A percentile compares a stretch with the other conserved stretches of the same genome.
Conservation (phyloP, 2,797 vertebrate genomes). For the Artibeus lituratus region DNA sequence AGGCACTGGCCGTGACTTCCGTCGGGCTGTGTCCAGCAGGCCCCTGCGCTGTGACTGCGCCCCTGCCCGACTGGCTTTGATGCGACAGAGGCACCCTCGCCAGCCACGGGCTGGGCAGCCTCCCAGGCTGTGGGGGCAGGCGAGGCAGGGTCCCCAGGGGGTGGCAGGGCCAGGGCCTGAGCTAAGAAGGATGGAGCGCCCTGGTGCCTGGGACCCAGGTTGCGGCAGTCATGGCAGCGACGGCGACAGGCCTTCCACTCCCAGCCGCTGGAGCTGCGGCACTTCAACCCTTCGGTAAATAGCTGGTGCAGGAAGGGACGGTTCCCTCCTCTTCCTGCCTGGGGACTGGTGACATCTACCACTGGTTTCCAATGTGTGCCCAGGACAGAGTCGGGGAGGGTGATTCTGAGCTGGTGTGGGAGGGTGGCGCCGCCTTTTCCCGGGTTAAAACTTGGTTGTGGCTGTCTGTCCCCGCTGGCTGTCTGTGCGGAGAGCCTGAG, state of each 20-base stretch:
- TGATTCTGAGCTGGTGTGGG: conserved; percentile 19
- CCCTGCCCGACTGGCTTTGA: accelerated
- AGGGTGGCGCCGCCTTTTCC: not conserved
- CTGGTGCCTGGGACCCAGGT: not conserved
- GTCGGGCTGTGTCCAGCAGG: accelerated
- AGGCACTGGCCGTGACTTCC: not conserved
- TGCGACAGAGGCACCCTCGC: not conserved
- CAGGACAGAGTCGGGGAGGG: conserved; percentile 38
- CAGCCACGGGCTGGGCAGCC: not conserved
- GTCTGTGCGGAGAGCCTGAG: conserved; percentile 19
- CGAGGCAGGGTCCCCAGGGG: not conserved
- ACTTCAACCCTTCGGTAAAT: conserved; percentile 40
- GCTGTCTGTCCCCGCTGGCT: conserved; percentile 32
- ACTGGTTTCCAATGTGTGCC: conserved; percentile 60
- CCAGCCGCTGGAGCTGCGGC: not conserved
- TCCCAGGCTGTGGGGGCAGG: accelerated
- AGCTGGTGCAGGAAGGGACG: not conserved
- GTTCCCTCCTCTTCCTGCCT: not conserved
- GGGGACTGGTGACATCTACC: conserved; percentile 49
- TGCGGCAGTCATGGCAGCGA: not conserved
- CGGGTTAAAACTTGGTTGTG: conserved; percentile 64
- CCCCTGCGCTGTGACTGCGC: not conserved
- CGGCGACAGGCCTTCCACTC: not conserved
- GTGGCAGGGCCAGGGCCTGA: accelerated
- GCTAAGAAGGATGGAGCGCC: not conserved